phyloP scores from a whole-genome alignment of 2,888 invertebrate genomes.

The Lycia hirtaria region DNA sequence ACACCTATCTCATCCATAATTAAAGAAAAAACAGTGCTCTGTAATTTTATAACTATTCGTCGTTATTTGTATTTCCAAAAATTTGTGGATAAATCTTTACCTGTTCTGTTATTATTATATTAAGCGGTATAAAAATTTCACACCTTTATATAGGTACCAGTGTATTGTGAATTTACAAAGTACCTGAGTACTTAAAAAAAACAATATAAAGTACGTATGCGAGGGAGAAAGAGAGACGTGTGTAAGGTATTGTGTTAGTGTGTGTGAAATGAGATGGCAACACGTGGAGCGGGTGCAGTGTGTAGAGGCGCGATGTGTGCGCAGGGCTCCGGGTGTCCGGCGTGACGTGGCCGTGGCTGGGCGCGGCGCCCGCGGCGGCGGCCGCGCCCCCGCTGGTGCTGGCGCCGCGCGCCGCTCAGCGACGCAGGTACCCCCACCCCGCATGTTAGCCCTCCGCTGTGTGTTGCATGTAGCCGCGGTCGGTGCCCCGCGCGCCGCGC shows the following conservation, averaged over 20 bases:
- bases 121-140: not conserved
- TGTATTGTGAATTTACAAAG: too few relatives aligned
- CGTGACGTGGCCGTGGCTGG: constrained; percentile 91
- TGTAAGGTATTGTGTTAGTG: too few relatives aligned
- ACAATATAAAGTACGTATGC: not conserved
- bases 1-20: too few relatives aligned
- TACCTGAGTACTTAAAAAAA: not conserved
- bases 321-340: constrained; percentile 92
- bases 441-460: constrained; percentile 57
- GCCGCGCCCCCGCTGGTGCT: constrained; percentile 89
- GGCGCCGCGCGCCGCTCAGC: constrained; percentile 90
- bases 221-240: not conserved
- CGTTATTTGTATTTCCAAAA: too few relatives aligned
- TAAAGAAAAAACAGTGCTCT: not conserved
- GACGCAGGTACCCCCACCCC: constrained; percentile 87
- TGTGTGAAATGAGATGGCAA: constrained; percentile 20
- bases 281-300: constrained; percentile 40
- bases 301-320: constrained; percentile 74
- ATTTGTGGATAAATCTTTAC: not conserved
- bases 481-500: constrained; percentile 87
- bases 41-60: not conserved
- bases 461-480: constrained; percentile 88
- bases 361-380: constrained; percentile 86
- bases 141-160: not conserved
- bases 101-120: not conserved